Percentiles rank a stretch among this genome's conserved stretches.
Conservation (phyloP, 2,797 vertebrate genomes). For the Trachurus trachurus region DNA sequence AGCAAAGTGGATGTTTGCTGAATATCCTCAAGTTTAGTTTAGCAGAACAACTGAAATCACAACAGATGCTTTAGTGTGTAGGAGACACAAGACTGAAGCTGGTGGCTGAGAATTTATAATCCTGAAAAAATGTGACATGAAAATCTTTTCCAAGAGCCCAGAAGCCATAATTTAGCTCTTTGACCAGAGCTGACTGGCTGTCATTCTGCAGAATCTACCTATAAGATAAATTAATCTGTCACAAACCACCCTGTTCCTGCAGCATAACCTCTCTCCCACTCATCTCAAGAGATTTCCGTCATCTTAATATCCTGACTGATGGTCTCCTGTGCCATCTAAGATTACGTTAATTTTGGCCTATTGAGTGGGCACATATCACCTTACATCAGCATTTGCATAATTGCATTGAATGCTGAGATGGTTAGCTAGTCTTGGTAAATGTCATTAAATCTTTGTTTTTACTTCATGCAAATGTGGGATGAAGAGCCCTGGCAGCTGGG, state of each 20-base stretch:
- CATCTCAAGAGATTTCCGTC: constrained; percentile 50
- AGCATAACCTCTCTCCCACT: constrained; percentile 58
- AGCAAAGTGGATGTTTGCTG: constrained; percentile 3
- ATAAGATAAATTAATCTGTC: constrained; percentile 67
- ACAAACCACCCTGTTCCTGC: constrained; percentile 41
- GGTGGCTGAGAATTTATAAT: constrained; percentile 6
- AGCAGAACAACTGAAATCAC: background rate
- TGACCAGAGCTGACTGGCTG: constrained; percentile 31
- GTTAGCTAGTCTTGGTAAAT: constrained; percentile 38
- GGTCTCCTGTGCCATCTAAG: constrained; percentile 43
- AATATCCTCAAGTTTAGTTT: background rate
- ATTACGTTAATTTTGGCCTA: constrained; percentile 74
- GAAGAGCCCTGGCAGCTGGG: background rate
- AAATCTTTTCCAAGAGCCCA: background rate
- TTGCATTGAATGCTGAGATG: constrained; percentile 24
- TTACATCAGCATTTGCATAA: constrained; percentile 63
- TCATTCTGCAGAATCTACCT: constrained; percentile 51
- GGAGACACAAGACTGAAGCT: background rate
- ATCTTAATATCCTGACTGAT: constrained; percentile 53
- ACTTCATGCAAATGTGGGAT: constrained; percentile 17
- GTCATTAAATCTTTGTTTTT: constrained; percentile 48
- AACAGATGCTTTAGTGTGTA: background rate
- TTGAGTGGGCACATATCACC: constrained; percentile 26
- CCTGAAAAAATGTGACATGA: constrained; percentile 12
- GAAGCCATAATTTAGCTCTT: constrained; percentile 10